phyloP scores from a whole-genome alignment of 2,797 vertebrate species.

The Channa striata region DNA sequence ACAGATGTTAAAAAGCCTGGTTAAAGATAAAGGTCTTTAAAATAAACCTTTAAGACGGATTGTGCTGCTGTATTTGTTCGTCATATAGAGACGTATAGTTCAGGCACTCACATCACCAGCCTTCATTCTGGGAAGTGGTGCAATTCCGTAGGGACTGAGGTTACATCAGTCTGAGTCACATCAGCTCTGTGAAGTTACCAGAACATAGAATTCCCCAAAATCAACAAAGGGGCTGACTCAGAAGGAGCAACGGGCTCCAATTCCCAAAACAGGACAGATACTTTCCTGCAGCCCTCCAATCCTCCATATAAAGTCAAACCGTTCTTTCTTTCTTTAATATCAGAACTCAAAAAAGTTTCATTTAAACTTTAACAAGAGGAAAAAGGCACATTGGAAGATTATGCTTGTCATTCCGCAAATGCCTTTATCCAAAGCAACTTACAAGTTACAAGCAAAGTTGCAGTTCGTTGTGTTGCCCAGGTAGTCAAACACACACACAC shows the following conservation, averaged over 20 bases:
- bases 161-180: conserved; percentile 70
- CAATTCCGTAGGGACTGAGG: conserved; percentile 41
- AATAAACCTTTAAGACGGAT: conserved; percentile 4
- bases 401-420: no score
- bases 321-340: conserved; percentile 3
- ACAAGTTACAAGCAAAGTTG: background rate
- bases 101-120: conserved; percentile 25
- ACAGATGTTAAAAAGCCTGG: conserved; percentile 2
- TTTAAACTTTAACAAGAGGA: background rate
- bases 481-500: no score
- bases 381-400: background rate
- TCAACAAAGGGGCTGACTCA: conserved; percentile 69
- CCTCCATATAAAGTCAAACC: conserved; percentile 13
- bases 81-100: conserved; percentile 10
- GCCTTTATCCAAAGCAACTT: no score
- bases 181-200: conserved; percentile 58
- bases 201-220: conserved; percentile 65
- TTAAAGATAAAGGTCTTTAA: conserved; percentile 24
- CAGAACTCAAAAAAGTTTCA: background rate
- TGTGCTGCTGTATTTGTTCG: conserved; percentile 21
- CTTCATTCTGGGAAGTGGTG: conserved; percentile 67
- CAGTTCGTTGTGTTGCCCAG: no score
- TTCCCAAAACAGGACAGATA: conserved; percentile 59
- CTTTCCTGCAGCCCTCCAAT: conserved; percentile 26
- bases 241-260: conserved; percentile 49